Conservation (phyloP, 35 echinoderm and acorn worm genomes). For the Diadema setosum region DNA sequence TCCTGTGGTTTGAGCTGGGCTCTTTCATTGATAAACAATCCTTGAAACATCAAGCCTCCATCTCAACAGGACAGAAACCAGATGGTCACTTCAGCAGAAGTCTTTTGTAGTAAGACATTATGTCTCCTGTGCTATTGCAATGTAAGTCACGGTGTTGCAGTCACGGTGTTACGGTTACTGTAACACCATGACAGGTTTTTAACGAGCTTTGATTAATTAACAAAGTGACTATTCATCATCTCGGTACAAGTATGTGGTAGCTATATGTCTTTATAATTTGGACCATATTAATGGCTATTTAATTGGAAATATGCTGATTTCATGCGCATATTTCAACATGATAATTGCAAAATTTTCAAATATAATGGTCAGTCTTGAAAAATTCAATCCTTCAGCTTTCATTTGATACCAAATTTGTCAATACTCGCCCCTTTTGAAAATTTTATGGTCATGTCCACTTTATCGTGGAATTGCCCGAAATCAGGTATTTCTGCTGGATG, state of each 20-base stretch:
- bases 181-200: background rate
- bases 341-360: background rate
- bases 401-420: slow-evolving; percentile 5
- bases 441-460: background rate
- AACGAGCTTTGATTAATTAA: background rate
- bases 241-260: background rate
- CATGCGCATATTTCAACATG: slow-evolving; percentile 5
- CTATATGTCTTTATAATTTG: background rate
- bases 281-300: background rate
- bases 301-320: background rate
- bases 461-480: background rate
- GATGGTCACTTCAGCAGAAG: background rate
- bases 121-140: background rate
- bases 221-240: background rate
- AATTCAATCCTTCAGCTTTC: background rate
- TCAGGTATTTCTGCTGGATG: too few relatives aligned
- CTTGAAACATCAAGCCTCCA: background rate
- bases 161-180: too few relatives aligned
- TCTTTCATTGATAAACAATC: background rate
- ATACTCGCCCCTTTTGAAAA: background rate
- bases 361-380: background rate
- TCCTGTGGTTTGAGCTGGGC: too few relatives aligned
- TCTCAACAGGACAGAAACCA: background rate
- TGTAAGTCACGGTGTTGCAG: too few relatives aligned
- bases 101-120: background rate